phyloP scores from a whole-genome alignment of 2,888 invertebrate species.

The Nebria brevicollis region DNA sequence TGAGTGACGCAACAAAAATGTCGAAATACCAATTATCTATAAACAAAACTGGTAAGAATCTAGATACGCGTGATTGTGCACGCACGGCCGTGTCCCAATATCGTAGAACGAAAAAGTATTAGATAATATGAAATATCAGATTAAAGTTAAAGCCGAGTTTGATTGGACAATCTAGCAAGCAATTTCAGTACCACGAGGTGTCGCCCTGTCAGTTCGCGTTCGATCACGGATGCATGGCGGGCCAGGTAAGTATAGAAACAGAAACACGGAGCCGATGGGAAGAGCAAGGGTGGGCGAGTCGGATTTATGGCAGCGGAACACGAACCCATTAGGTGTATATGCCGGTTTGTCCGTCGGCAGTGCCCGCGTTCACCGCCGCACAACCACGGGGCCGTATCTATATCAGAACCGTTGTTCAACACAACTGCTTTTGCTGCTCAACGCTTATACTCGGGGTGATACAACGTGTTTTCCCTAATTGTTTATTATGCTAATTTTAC shows the following conservation, averaged over 20 bases:
- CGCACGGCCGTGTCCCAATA: constrained; percentile 29
- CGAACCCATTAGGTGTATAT: constrained; percentile 42
- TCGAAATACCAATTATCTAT: not conserved
- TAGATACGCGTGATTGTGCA: constrained; percentile 17
- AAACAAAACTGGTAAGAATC: not conserved
- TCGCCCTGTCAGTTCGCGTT: constrained; percentile 54
- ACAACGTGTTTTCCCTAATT: constrained; percentile 42
- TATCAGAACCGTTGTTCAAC: constrained; percentile 28
- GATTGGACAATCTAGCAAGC: constrained; percentile 60
- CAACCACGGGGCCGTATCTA: constrained; percentile 19
- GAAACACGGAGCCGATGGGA: not conserved
- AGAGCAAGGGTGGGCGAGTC: constrained; percentile 6
- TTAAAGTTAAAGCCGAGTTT: constrained; percentile 55
- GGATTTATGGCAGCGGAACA: constrained; percentile 39
- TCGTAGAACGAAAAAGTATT: not conserved
- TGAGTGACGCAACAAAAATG: not conserved
- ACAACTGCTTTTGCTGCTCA: not conserved
- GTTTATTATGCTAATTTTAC: constrained; percentile 42
- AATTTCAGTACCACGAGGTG: constrained; percentile 63
- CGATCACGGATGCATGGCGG: constrained; percentile 16
- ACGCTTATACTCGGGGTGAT: constrained; percentile 14
- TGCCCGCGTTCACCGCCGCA: not conserved
- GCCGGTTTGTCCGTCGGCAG: constrained; percentile 8
- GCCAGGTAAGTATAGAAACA: constrained; percentile 35
- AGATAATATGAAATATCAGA: constrained; percentile 43